Evolutionary conservation across 2,797 vertebrate genomes (phyloP).

Genomic region (Amblyopsis hoosieri): DNA sequence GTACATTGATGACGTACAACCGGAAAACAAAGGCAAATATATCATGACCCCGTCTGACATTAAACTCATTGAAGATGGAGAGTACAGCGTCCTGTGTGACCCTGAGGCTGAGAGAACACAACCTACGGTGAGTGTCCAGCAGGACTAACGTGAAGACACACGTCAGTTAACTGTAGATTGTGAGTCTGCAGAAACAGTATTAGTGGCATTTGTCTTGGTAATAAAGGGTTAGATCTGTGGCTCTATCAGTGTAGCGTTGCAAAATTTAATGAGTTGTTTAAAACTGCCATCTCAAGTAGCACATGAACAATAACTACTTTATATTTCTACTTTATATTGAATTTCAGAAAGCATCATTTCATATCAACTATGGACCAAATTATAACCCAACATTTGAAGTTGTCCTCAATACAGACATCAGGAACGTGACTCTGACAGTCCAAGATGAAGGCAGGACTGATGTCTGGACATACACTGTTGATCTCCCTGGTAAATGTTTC

Average conservation of each 20-base stretch:
- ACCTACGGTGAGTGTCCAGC: constrained; percentile 24
- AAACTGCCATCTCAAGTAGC: background rate
- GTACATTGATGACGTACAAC: background rate
- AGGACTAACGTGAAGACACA: background rate
- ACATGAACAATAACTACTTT: too few species aligned
- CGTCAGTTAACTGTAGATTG: background rate
- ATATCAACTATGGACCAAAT: constrained; percentile 24
- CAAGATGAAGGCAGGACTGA: background rate
- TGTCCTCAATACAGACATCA: background rate
- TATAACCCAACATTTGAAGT: constrained; percentile 23
- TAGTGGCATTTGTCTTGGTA: background rate
- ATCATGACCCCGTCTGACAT: constrained; percentile 12
- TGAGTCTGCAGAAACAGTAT: background rate
- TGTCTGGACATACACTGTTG: constrained; percentile 9
- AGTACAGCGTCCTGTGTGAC: constrained; percentile 26
- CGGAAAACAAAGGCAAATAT: background rate
- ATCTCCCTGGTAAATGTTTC: background rate
- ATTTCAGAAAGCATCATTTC: constrained; percentile 8
- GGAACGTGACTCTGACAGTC: constrained; percentile 16
- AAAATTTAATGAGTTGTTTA: too few species aligned
- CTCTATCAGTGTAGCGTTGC: too few species aligned
- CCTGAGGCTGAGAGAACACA: constrained; percentile 14
- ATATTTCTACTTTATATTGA: background rate
- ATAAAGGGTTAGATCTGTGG: too few species aligned
- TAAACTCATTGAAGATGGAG: background rate